phyloP scores from a whole-genome alignment of 2,113 vertebrate genomes.

The Calonectris borealis region DNA sequence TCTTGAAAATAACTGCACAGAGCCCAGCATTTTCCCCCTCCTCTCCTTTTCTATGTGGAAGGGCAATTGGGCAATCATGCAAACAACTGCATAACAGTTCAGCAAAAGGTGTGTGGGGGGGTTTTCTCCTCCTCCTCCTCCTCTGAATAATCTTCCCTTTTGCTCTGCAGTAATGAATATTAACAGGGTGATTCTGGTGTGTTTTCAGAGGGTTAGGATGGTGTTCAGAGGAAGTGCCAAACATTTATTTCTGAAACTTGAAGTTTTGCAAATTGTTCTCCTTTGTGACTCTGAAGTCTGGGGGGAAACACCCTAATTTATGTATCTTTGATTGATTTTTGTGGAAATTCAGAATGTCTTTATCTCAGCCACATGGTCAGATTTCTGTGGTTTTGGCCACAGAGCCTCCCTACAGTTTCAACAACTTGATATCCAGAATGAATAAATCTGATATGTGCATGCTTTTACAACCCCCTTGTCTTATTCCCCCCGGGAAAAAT shows the following conservation, averaged over 20 bases:
- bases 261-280: neutral
- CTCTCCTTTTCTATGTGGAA: neutral
- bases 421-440: conserved; percentile 35
- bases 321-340: conserved; percentile 27
- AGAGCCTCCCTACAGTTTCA: conserved; percentile 42
- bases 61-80: conserved; percentile 6
- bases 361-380: conserved; percentile 24
- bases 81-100: neutral
- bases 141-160: neutral
- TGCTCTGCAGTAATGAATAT: neutral
- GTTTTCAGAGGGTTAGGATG: neutral
- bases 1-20: neutral
- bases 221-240: neutral
- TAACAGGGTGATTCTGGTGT: neutral
- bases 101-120: neutral
- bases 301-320: conserved; percentile 16
- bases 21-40: neutral
- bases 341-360: conserved; percentile 37
- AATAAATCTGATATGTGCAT: conserved; percentile 36
- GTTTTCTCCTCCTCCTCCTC: neutral
- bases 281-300: neutral
- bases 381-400: conserved; percentile 55
- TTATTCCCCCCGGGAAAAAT: conserved; percentile 16
- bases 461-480: conserved; percentile 32
- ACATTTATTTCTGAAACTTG: neutral